A percentile compares a stretch with the other conserved stretches of the same genome.
phyloP scores from a whole-genome alignment of 2,113 vertebrate species.

The Neomonachus schauinslandi region DNA sequence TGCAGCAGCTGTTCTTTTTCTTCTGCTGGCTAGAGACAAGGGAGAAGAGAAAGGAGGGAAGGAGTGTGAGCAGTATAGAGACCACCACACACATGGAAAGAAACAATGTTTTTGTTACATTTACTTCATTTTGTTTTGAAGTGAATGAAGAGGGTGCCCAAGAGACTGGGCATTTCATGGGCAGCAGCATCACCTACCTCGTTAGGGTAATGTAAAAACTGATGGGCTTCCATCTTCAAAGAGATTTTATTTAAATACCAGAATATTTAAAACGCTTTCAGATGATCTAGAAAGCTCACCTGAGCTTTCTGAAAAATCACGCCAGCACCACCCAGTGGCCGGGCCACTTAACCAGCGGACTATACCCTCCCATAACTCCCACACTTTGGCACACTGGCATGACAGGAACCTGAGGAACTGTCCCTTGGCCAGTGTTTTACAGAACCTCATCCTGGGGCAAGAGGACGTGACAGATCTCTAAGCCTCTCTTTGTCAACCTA shows the following conservation, averaged over 20 bases:
- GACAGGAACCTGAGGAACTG: not conserved
- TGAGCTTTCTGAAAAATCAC: not conserved
- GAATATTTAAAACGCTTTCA: not conserved
- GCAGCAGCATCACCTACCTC: not conserved
- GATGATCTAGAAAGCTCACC: not conserved
- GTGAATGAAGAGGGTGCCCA: not conserved
- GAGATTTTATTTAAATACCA: not conserved
- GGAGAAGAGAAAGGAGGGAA: not conserved
- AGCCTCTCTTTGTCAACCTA: not conserved
- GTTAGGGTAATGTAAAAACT: not conserved
- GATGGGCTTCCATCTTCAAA: not conserved
- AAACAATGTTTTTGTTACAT: not conserved
- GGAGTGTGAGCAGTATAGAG: not conserved
- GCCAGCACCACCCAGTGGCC: slow-evolving; percentile 3
- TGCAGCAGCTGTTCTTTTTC: slow-evolving; percentile 95
- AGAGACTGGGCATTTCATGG: not conserved
- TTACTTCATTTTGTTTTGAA: not conserved
- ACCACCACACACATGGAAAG: too few species aligned
- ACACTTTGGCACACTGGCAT: not conserved
- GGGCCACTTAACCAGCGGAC: not conserved
- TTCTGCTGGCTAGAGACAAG: slow-evolving; percentile 88
- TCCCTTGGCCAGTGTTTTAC: not conserved
- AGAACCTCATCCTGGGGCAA: not conserved
- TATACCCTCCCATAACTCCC: not conserved
- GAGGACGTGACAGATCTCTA: not conserved